Conservation (phyloP, 2,888 invertebrate genomes). For the Drosophila nr. perissopoda region DNA sequence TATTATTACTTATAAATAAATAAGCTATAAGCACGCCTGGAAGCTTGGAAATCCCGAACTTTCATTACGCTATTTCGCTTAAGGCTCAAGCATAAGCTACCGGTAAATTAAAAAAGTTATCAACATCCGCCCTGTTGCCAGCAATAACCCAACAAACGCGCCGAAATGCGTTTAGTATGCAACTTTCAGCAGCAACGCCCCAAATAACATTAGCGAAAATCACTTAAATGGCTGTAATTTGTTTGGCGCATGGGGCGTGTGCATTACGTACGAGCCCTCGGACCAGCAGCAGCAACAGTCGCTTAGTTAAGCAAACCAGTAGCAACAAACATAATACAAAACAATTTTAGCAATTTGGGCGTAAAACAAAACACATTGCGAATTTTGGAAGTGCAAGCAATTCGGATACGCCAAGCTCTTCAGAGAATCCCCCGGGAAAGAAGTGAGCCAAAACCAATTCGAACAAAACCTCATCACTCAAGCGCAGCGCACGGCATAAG, state of each 20-base stretch:
- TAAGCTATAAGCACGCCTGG: neutral
- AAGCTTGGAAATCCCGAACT: constrained; percentile 2
- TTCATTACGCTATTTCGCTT: constrained; percentile 12
- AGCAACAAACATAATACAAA: constrained; percentile 36
- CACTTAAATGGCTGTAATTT: constrained; percentile 59
- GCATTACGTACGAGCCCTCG: constrained; percentile 43
- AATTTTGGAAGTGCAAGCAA: constrained; percentile 52
- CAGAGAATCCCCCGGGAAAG: constrained; percentile 19
- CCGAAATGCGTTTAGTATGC: constrained; percentile 49
- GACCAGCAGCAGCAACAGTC: neutral
- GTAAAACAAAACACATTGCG: constrained; percentile 47
- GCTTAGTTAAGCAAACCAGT: constrained; percentile 15
- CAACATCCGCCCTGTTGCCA: constrained; percentile 13
- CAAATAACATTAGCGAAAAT: constrained; percentile 56
- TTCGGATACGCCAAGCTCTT: constrained; percentile 29
- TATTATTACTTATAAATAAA: neutral
- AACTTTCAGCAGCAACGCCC: constrained; percentile 51
- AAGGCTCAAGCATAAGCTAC: constrained; percentile 20
- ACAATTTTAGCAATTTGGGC: constrained; percentile 52
- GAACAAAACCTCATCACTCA: constrained; percentile 73
- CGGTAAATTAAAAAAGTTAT: constrained; percentile 27
- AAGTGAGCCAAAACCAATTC: constrained; percentile 40
- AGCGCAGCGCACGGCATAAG: constrained; percentile 46
- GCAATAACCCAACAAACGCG: constrained; percentile 13
- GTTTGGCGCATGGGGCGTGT: constrained; percentile 52